Conservation (phyloP, 2,797 vertebrate species). For the Leptatherina wallacei region DNA sequence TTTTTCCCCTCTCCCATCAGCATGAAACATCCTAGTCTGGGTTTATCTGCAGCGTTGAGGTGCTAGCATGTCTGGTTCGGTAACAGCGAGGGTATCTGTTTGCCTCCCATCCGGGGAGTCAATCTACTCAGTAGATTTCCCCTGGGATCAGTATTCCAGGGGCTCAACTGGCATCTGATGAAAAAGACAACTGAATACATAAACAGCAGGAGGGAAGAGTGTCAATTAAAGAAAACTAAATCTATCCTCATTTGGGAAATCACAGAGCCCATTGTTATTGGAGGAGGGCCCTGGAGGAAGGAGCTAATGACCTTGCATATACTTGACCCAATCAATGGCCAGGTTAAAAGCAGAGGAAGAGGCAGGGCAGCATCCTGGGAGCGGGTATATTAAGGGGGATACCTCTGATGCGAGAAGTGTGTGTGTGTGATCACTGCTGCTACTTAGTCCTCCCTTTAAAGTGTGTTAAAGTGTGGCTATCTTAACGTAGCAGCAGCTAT, state of each 20-base stretch:
- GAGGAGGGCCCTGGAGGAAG: slow-evolving; percentile 39
- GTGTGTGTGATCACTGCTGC: neutral
- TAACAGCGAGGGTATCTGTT: neutral
- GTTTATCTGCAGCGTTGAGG: slow-evolving; percentile 16
- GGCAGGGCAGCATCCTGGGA: slow-evolving; percentile 40
- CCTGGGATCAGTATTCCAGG: slow-evolving; percentile 11
- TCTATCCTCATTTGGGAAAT: slow-evolving; percentile 47
- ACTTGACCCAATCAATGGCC: slow-evolving; percentile 51
- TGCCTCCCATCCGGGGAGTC: slow-evolving; percentile 7
- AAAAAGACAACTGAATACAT: slow-evolving; percentile 41
- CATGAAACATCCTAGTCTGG: slow-evolving; percentile 5
- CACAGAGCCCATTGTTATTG: slow-evolving; percentile 45
- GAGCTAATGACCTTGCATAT: slow-evolving; percentile 45
- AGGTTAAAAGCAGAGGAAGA: slow-evolving; percentile 45
- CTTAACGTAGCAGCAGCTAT: slow-evolving; percentile 3
- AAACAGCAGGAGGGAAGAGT: slow-evolving; percentile 11
- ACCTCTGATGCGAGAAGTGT: slow-evolving; percentile 21
- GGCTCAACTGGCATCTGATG: slow-evolving; percentile 40
- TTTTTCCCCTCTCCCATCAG: slow-evolving; percentile 13
- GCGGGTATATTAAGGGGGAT: slow-evolving; percentile 11
- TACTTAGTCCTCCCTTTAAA: slow-evolving; percentile 1
- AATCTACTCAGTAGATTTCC: slow-evolving; percentile 49
- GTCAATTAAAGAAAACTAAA: slow-evolving; percentile 58
- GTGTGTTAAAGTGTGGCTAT: slow-evolving; percentile 3
- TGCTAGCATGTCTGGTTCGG: neutral